Evolutionary conservation across 2,888 invertebrate genomes (phyloP), one percentile per base, ranked within the genome.

Genomic region (Cantharis lateralis): DNA sequence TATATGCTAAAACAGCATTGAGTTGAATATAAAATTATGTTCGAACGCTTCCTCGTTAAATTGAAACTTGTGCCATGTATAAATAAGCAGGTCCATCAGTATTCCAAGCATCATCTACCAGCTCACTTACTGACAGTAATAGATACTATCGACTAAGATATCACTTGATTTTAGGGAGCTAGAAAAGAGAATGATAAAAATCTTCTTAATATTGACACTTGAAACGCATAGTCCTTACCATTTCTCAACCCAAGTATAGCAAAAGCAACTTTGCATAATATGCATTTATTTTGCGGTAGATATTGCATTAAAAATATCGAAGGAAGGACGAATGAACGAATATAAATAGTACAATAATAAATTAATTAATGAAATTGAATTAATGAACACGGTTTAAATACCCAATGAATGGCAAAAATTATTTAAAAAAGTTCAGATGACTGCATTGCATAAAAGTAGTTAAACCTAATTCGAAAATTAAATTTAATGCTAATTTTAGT

Each of bases 211-310:
- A 79, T 77, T 75, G 78, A 75, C 77, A 80, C 78, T 78, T 77
- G 68, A 71, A 81, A 78, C 79, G 78, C 76, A 80, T 81, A 81
- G 80, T 81, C 79, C 72, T 76, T 80, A 73, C 76, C 74, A 75
- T 75, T 76, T 71, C 75, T 76, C 79, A 75, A 79, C 74, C 78
- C 73, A 75, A 75, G 79, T 80, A 81, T 79, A n/a, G n/a, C 77
- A 80, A 79, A 80, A 79, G 77, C 76, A 79, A 78, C 78, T 80
- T 72, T 48, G 7, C 78, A 72, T 72, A 72, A 72, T 72, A 72
- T 78, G 73, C 73, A 75, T 72, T 78, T 73, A 68, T 75, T 70
- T 70, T 69, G 48, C n/a, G 48, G n/a, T 2, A n/a, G n/a, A n/a
- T 48, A n/a, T 48, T 48, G n/a, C 48, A 7, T 32, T 32, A 32